Base-by-base conservation (phyloP, 2,113 vertebrate species). In the Bufo bufo region DNA sequence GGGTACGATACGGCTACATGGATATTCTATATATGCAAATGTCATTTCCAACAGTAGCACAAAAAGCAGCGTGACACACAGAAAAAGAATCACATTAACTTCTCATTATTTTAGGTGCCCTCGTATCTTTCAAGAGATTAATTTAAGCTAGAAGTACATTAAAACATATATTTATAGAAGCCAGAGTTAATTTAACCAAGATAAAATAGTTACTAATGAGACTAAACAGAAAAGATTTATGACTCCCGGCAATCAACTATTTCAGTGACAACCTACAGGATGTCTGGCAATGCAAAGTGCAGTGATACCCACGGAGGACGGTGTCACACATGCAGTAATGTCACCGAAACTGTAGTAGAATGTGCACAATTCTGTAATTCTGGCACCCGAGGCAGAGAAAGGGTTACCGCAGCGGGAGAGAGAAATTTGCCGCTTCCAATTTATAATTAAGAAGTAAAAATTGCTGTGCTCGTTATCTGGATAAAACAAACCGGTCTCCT, bases 371-470 rank as follows among this genome's bases (percentile, higher is more conserved):
- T 58, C 43, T 47, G 10, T 74, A 20, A 52, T 52, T 50, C 50
- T 78, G 45, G 33, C 45, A 23, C 45, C 56, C 47, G 11, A 14
- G 45, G 85, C 54, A 65, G 3, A 19, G 74, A 86, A 63, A 75
- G 74, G 58, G 58, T 86, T 86, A 86, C 52, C 54, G 13, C 59
- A 50, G 43, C 1, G 49, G 49, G 58, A 61, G 19, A 56, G 19
- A 50, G 81, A 69, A 52, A 66, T 23, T 43, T n/a, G 63, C 56
- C 23, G 86, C 65, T 82, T 87, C 86, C 65, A 87, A 72, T 61
- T 82, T 74, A 80, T 82, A 82, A 87, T 88, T 88, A 88, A 75
- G 80, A 83, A 88, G 79, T 88, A 88, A 82, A 78, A 77, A 82
- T 82, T 43, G n/a, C 86, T 83, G 56, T 77, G 69, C 80, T 88